phyloP scores from a whole-genome alignment of 1,140 invertebrate genomes.

The Brachionus koreanus region DNA sequence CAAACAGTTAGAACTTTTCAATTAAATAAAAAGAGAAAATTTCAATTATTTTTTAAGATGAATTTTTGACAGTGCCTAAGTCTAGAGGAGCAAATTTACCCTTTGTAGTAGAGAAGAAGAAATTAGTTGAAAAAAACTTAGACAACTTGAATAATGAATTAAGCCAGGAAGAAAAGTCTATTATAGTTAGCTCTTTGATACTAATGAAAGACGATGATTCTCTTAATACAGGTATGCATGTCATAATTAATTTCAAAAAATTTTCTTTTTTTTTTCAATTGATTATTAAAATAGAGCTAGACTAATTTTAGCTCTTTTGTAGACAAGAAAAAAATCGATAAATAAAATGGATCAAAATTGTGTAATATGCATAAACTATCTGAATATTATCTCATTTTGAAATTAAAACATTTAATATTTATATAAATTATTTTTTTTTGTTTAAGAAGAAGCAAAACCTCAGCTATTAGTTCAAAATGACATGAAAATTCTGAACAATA shows the following conservation, averaged over 20 bases:
- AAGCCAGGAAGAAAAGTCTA: conserved; percentile 23
- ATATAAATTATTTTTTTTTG: background rate
- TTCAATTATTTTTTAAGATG: background rate
- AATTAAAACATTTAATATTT: background rate
- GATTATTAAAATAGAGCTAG: background rate
- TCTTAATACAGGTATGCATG: background rate
- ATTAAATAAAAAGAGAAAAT: background rate
- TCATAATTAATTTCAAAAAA: too few relatives aligned
- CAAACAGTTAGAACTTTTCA: background rate
- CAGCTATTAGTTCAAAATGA: background rate
- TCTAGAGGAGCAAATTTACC: background rate
- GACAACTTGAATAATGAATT: background rate
- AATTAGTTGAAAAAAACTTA: background rate
- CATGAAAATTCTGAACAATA: background rate
- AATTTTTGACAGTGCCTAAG: background rate
- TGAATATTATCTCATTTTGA: background rate
- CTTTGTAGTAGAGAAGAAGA: background rate
- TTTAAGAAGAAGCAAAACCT: background rate
- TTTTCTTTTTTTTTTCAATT: background rate
- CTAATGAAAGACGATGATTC: conserved; percentile 19
- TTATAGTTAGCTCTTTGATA: conserved; percentile 2
- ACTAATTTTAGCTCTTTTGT: background rate
- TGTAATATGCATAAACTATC: background rate
- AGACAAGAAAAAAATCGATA: conserved; percentile 1
- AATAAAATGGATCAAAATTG: background rate